Conservation (phyloP, 2,113 vertebrate genomes). For the Condylura cristata region DNA sequence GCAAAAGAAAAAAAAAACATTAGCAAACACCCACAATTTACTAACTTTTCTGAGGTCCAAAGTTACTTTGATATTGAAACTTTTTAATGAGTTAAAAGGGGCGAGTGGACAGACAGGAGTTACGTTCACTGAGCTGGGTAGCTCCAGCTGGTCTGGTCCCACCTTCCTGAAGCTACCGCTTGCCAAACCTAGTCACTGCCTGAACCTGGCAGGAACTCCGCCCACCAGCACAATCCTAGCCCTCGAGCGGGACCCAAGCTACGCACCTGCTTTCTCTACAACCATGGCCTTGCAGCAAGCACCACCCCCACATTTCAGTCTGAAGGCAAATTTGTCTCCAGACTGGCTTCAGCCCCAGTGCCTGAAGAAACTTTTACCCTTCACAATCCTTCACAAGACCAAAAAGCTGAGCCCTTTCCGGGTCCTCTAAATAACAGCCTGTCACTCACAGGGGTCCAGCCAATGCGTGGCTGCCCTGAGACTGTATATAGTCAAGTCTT, state of each 20-base stretch:
- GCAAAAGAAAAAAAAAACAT: background rate
- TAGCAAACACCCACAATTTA: background rate
- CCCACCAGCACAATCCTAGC: background rate
- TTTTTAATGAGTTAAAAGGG: background rate
- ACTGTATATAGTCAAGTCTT: background rate
- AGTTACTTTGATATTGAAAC: background rate
- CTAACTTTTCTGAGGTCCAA: background rate
- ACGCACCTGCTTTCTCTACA: background rate
- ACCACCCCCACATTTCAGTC: background rate
- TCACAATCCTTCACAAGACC: background rate
- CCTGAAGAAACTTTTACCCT: background rate
- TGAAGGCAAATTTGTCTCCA: background rate
- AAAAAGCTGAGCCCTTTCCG: background rate
- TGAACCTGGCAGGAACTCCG: background rate
- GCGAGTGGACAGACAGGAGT: background rate
- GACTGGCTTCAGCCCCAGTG: background rate
- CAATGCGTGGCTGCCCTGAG: background rate
- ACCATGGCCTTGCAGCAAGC: background rate
- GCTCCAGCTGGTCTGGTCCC: background rate
- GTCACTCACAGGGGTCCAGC: background rate
- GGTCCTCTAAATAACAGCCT: background rate
- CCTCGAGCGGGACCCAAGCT: background rate
- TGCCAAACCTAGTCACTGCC: background rate
- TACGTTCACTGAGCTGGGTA: background rate
- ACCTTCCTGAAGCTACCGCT: background rate